Conservation (phyloP, 2,888 invertebrate species). For the Melipona bicolor region DNA sequence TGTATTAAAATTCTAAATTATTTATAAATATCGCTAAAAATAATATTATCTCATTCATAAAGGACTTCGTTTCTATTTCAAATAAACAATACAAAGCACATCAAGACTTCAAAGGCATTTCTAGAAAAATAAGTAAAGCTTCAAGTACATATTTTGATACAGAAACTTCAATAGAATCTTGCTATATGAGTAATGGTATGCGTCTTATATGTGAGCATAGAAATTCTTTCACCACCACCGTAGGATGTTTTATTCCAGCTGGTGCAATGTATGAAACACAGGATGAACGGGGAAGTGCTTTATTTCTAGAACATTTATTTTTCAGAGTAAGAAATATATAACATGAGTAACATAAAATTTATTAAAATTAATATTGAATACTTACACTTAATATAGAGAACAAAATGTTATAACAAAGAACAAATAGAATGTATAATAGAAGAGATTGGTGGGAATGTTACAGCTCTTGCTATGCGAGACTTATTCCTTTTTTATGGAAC, state of each 20-base stretch:
- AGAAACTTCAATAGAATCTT: slow-evolving; percentile 58
- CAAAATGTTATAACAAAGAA: slow-evolving; percentile 52
- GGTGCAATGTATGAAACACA: slow-evolving; percentile 72
- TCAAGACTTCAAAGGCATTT: not conserved
- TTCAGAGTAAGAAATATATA: slow-evolving; percentile 64
- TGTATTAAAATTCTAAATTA: slow-evolving; percentile 19
- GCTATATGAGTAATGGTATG: slow-evolving; percentile 69
- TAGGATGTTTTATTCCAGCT: slow-evolving; percentile 72
- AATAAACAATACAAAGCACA: slow-evolving; percentile 16
- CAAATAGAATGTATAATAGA: slow-evolving; percentile 65
- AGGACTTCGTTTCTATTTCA: slow-evolving; percentile 30
- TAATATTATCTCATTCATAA: slow-evolving; percentile 30
- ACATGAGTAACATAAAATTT: not conserved
- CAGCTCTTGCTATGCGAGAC: slow-evolving; percentile 69
- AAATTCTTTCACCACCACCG: slow-evolving; percentile 65
- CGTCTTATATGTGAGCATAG: slow-evolving; percentile 67
- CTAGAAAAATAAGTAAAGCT: slow-evolving; percentile 8
- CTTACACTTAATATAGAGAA: slow-evolving; percentile 59
- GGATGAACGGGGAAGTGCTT: slow-evolving; percentile 71
- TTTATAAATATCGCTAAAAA: not conserved
- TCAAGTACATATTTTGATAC: slow-evolving; percentile 8
- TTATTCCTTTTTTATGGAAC: slow-evolving; percentile 75
- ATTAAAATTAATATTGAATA: not conserved
- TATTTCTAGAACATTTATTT: slow-evolving; percentile 74
- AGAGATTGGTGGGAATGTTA: slow-evolving; percentile 69